Evolutionary conservation across 2,797 vertebrate species (phyloP).

Genomic region (Echiichthys vipera): DNA sequence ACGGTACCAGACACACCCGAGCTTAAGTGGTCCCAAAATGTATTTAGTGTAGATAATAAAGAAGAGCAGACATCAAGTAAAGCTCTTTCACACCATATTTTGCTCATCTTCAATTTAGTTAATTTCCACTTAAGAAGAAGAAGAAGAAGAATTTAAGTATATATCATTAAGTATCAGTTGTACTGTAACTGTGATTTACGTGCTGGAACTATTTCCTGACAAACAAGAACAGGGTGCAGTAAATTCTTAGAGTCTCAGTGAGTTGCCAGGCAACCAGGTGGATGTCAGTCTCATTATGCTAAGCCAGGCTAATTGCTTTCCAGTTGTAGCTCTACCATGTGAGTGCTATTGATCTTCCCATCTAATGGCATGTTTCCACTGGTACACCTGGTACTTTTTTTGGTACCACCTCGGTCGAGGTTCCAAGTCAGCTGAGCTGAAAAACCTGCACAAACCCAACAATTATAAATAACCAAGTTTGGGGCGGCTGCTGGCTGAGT

Average conservation of each 20-base stretch:
- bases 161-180: too few species aligned
- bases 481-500: too few species aligned
- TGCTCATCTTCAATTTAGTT: neutral
- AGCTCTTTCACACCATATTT: neutral
- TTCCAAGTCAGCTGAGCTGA: too few species aligned
- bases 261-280: slow-evolving; percentile 1
- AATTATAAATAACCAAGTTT: too few species aligned
- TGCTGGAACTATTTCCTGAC: neutral
- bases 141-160: too few species aligned
- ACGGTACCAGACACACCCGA: slow-evolving; percentile 22
- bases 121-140: neutral
- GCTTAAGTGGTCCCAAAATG: slow-evolving; percentile 21
- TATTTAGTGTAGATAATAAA: slow-evolving; percentile 10
- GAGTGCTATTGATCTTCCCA: neutral
- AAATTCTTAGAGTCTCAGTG: neutral
- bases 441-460: too few species aligned
- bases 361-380: too few species aligned
- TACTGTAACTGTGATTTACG: neutral
- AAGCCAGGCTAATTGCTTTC: neutral
- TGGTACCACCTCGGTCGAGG: too few species aligned
- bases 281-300: too few species aligned
- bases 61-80: neutral
- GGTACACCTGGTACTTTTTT: too few species aligned
- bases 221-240: neutral
- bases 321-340: neutral